These are phyloP conservation scores for Aptenodytes patagonicus DNA, from an alignment of 2,113 vertebrate genomes.

Conservation along the genomic window DNA sequence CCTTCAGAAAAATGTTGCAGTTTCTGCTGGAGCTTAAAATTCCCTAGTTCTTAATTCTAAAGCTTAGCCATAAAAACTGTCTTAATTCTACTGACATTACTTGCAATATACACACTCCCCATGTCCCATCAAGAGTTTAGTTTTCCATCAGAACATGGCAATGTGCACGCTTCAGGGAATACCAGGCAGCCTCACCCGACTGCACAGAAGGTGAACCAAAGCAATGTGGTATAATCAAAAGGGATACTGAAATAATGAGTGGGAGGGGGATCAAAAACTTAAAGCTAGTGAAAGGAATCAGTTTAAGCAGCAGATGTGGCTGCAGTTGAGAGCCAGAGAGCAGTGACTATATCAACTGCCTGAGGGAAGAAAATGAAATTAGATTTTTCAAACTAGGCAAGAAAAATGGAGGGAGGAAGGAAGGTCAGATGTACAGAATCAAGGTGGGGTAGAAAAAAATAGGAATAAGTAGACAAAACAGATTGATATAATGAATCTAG, in stretches of 20 bases:
- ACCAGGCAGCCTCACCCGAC: not conserved
- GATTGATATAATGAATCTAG: not conserved
- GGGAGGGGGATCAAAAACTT: not conserved
- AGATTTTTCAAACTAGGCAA: not conserved
- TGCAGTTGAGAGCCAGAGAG: not conserved
- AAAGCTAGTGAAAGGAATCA: not conserved
- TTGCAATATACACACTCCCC: not conserved
- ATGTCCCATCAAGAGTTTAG: not conserved
- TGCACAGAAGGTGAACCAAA: not conserved
- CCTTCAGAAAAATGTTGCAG: not conserved
- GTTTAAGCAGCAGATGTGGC: not conserved
- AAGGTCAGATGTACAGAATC: not conserved
- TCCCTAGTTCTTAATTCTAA: not conserved
- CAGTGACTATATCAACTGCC: not conserved
- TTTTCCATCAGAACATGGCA: not conserved
- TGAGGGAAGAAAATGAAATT: not conserved
- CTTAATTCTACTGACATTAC: not conserved
- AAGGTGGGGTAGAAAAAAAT: not conserved
- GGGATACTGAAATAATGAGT: not conserved
- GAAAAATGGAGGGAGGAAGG: not conserved
- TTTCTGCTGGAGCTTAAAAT: constrained; percentile 19
- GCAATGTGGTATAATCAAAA: not conserved
- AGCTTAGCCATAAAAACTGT: not conserved
- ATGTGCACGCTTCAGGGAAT: accelerated
- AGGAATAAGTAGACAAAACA: not conserved